A percentile compares a stretch with the other conserved stretches of the same genome.
Conservation (phyloP, 1,140 invertebrate species). For the Trypoxylus dichotomus region DNA sequence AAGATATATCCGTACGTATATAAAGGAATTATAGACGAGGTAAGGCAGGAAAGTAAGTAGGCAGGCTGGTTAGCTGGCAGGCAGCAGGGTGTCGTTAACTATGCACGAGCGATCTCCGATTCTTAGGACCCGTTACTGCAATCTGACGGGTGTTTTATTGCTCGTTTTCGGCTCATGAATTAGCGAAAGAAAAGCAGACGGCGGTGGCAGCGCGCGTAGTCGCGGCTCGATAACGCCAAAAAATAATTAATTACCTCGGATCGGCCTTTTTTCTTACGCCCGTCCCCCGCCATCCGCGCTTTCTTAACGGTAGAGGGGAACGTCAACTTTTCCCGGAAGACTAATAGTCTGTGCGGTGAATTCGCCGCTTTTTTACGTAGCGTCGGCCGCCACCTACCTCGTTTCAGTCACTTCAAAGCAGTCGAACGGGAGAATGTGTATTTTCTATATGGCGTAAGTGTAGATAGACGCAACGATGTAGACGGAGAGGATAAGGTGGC, state of each 20-base stretch:
- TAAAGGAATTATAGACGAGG: background rate
- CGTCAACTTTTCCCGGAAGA: slow-evolving; percentile 15
- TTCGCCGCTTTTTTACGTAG: background rate
- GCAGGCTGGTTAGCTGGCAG: background rate
- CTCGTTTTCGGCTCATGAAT: slow-evolving; percentile 53
- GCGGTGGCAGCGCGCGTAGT: slow-evolving; percentile 18
- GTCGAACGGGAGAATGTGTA: background rate
- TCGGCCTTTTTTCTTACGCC: slow-evolving; percentile 13
- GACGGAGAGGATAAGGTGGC: background rate
- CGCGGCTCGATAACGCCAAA: slow-evolving; percentile 52
- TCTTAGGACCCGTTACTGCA: slow-evolving; percentile 32
- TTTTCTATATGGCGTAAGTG: background rate
- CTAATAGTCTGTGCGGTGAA: slow-evolving; percentile 16
- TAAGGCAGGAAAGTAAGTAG: background rate
- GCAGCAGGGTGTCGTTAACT: slow-evolving; percentile 32
- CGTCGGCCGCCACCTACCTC: background rate
- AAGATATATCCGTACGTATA: slow-evolving; percentile 7
- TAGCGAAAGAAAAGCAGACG: slow-evolving; percentile 52
- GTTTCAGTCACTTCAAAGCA: background rate
- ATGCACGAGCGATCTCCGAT: slow-evolving; percentile 32
- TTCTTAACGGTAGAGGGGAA: slow-evolving; percentile 9
- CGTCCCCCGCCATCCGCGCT: background rate
- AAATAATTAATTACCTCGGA: slow-evolving; percentile 54
- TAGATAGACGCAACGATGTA: background rate
- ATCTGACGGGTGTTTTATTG: slow-evolving; percentile 43